phyloP scores from a whole-genome alignment of 2,113 vertebrate genomes.

The Nothoprocta perdicaria region DNA sequence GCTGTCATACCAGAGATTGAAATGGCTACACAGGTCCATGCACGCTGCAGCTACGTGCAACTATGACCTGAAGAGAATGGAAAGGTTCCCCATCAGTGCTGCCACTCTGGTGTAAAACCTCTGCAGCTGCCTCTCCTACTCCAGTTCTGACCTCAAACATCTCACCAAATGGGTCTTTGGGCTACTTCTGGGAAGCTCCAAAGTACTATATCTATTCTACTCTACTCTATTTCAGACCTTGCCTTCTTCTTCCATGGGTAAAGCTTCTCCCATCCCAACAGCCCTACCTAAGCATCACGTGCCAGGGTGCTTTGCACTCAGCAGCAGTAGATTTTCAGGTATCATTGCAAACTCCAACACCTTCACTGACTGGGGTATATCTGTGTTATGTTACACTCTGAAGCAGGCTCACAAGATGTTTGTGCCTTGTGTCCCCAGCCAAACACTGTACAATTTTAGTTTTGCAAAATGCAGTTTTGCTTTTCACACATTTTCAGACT shows the following conservation, averaged over 20 bases:
- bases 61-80: not conserved
- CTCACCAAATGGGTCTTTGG: not conserved
- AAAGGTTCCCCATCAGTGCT: accelerated
- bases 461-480: not conserved
- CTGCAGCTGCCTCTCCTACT: not conserved
- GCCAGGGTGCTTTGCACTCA: not conserved
- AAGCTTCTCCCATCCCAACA: not conserved
- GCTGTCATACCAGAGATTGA: too few relatives aligned
- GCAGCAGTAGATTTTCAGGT: not conserved
- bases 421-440: not conserved
- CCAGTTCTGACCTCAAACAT: not conserved
- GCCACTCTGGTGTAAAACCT: not conserved
- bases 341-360: not conserved
- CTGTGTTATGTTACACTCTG: not conserved
- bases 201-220: not conserved
- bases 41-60: not conserved
- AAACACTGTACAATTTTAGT: not conserved
- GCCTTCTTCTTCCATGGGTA: not conserved
- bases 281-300: not conserved
- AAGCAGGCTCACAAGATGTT: not conserved
- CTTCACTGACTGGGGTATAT: not conserved
- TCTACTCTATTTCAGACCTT: not conserved
- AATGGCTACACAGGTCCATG: too few relatives aligned
- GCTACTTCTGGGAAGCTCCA: not conserved
- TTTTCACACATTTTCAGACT: not conserved